Evolutionary conservation across 64 coral and sea anemone genomes (phyloP).

Genomic region (Porites australiensis): DNA sequence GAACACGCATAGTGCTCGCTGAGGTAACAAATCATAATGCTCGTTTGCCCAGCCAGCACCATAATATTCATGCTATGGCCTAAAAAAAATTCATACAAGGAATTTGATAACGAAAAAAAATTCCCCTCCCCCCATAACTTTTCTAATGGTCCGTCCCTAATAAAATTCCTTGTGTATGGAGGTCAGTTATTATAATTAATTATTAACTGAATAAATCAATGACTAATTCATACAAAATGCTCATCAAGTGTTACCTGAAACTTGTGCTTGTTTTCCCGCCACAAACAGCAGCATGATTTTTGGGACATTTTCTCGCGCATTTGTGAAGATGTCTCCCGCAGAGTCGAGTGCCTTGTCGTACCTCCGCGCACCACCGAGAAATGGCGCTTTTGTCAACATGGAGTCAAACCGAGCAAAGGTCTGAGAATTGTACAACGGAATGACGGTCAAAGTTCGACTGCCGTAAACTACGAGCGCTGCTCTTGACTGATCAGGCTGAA

Average conservation of each 20-base stretch:
- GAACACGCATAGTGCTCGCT: too few relatives aligned
- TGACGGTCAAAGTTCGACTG: neutral
- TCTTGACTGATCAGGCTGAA: conserved; percentile 52
- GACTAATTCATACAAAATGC: too few relatives aligned
- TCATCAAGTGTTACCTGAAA: neutral
- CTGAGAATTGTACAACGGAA: neutral
- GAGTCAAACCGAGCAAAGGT: conserved; percentile 20
- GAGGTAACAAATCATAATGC: too few relatives aligned
- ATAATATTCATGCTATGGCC: too few relatives aligned
- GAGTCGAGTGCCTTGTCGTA: conserved; percentile 7
- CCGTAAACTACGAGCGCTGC: conserved; percentile 57
- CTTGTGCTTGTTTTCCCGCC: conserved; percentile 67
- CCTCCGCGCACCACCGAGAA: conserved; percentile 23
- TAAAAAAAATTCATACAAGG: too few relatives aligned
- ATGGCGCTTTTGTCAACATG: conserved; percentile 16
- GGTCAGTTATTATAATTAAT: too few relatives aligned
- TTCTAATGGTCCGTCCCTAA: too few relatives aligned
- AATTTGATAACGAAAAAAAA: too few relatives aligned
- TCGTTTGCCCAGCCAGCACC: too few relatives aligned
- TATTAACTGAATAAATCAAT: too few relatives aligned
- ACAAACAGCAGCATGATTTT: conserved; percentile 77
- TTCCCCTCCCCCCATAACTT: too few relatives aligned
- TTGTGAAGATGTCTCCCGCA: neutral
- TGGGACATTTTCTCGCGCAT: conserved; percentile 49
- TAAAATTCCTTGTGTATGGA: too few relatives aligned